A percentile compares a stretch with the other conserved stretches of the same genome.
These are phyloP conservation scores for Eurypyga helias DNA, from an alignment of 2,113 vertebrate species.

Conservation along the genomic window DNA sequence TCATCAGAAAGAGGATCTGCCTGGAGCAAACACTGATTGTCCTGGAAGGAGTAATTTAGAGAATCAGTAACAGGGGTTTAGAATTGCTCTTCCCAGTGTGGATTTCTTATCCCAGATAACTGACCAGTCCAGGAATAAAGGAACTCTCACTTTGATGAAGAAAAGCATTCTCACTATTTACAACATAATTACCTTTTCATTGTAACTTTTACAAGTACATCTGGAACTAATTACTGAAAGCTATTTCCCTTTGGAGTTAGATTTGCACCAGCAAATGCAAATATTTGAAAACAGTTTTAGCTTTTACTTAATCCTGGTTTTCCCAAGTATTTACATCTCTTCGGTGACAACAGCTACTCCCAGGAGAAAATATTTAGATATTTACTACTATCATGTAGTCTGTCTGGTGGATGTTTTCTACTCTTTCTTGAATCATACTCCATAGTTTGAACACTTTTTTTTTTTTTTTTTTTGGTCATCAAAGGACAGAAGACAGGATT, in stretches of 20 bases:
- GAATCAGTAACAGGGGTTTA: conserved; percentile 59
- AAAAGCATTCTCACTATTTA: conserved; percentile 54
- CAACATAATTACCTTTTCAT: conserved; percentile 52
- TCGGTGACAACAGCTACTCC: background rate
- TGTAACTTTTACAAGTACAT: conserved; percentile 54
- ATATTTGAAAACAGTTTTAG: conserved; percentile 19
- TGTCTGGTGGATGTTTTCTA: conserved; percentile 67
- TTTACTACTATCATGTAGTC: background rate
- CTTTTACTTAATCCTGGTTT: background rate
- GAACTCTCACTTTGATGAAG: conserved; percentile 55
- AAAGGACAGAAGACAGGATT: conserved; percentile 63
- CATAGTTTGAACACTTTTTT: conserved; percentile 63
- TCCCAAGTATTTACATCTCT: background rate
- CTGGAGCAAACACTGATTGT: conserved; percentile 81
- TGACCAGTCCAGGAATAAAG: conserved; percentile 43
- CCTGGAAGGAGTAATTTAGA: conserved; percentile 73
- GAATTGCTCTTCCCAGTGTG: conserved; percentile 24
- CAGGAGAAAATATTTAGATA: background rate
- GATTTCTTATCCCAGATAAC: conserved; percentile 60
- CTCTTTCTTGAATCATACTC: conserved; percentile 54
- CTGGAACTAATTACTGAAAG: conserved; percentile 51
- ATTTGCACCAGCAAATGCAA: conserved; percentile 43
- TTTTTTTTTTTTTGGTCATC: background rate
- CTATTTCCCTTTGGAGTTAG: conserved; percentile 27
- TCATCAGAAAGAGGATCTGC: conserved; percentile 76